phyloP scores from a whole-genome alignment of 2,888 invertebrate species.

The Chrysomela aeneicollis region DNA sequence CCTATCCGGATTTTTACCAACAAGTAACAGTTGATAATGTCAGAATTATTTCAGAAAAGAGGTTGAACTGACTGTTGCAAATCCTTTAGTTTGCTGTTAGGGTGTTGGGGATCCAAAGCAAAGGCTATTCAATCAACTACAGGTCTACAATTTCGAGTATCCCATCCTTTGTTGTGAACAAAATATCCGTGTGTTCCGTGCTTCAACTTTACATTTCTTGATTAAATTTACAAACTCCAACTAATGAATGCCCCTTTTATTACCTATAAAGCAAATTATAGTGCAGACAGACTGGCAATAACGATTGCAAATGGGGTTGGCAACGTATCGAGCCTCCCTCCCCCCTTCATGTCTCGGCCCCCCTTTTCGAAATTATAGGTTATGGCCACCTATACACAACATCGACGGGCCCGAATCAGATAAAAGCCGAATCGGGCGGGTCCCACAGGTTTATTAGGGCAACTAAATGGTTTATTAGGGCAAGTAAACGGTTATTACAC shows the following conservation, averaged over 20 bases:
- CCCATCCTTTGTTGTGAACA: conserved; percentile 1
- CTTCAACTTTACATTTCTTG: conserved; percentile 25
- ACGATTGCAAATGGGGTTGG: conserved; percentile 33
- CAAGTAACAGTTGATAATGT: no score
- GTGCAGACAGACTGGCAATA: conserved; percentile 31
- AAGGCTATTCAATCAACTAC: neutral
- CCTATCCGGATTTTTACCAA: neutral
- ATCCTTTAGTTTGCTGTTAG: no score
- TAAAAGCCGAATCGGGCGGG: conserved; percentile 33
- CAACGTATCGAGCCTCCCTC: conserved; percentile 19
- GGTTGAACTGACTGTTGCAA: no score
- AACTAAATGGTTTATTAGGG: conserved; percentile 27
- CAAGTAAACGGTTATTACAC: conserved; percentile 26
- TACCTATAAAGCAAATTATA: conserved; percentile 35
- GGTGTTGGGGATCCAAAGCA: no score
- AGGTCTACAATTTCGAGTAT: neutral
- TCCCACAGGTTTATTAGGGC: conserved; percentile 27
- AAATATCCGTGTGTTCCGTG: conserved; percentile 18
- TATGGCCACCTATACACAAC: conserved; percentile 23
- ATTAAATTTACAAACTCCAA: conserved; percentile 33
- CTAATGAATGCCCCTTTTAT: conserved; percentile 32
- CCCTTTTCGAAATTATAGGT: conserved; percentile 32
- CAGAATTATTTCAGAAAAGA: no score
- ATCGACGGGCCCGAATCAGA: conserved; percentile 27
- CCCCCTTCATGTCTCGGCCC: conserved; percentile 9